Evolutionary conservation across 64 coral and sea anemone genomes (phyloP).

Genomic region (Anthopleura sola): DNA sequence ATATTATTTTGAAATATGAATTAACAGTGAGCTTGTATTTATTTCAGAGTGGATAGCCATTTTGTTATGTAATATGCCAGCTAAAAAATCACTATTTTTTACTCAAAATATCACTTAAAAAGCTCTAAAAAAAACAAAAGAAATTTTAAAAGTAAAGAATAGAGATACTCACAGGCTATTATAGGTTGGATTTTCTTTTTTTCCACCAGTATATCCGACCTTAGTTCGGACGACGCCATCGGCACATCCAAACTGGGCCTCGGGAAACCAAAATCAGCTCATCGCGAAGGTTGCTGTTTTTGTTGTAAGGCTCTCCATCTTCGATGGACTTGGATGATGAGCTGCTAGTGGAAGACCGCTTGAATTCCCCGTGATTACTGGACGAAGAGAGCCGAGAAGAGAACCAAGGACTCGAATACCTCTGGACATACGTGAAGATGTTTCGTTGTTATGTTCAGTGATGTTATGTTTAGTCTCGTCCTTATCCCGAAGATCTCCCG

Average conservation of each 20-base stretch:
- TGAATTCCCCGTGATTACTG: conserved; percentile 58
- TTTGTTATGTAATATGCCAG: not conserved
- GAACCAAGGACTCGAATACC: not conserved
- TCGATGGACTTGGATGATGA: conserved; percentile 11
- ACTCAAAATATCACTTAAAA: not conserved
- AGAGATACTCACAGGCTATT: conserved; percentile 80
- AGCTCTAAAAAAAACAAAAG: not conserved
- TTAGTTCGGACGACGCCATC: conserved; percentile 84
- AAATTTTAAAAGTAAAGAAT: not conserved
- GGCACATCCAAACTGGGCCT: conserved; percentile 92
- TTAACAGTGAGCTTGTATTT: too few species aligned
- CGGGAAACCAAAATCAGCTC: conserved; percentile 99
- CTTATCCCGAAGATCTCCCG: too few species aligned
- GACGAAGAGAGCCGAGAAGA: conserved; percentile 22
- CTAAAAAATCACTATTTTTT: not conserved
- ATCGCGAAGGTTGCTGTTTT: conserved; percentile 92
- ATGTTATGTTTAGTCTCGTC: too few species aligned
- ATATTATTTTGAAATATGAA: too few species aligned
- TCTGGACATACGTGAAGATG: not conserved
- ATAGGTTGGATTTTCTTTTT: conserved; percentile 80
- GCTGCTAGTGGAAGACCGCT: conserved; percentile 1
- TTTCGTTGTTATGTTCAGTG: too few species aligned
- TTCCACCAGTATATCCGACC: conserved; percentile 92
- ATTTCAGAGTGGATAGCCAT: not conserved
- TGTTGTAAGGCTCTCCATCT: conserved; percentile 49